Base-by-base conservation (phyloP, 2,113 vertebrate genomes). In the Eulemur rufifrons region DNA sequence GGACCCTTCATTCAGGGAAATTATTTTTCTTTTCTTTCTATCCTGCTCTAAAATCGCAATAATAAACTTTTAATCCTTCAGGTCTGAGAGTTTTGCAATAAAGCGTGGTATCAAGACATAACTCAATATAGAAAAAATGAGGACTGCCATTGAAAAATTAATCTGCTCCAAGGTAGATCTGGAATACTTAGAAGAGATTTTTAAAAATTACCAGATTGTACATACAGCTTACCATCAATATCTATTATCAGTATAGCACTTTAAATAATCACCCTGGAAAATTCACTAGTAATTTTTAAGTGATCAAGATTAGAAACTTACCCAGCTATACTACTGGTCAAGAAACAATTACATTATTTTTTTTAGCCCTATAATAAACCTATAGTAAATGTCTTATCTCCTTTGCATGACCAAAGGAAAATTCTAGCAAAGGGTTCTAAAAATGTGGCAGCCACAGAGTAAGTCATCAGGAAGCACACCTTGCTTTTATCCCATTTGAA, bases 61-160 rank as follows among this genome's bases (percentile, higher is more conserved):
- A 96, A 96, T 90, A 85, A 96, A 96, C 81, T 93, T 93, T 81
- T 97, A 96, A 97, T 94, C 90, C 94, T 96, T 92, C 85, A 92
- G 78, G 80, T 97, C 63, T 94, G 69, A 92, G 86, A 89, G 47
- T 88, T 96, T 61, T 91, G 81, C 87, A 96, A 84, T 96, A 90
- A 94, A 97, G 84, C 8, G 7, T 84, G 52, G 69, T 73, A 50
- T 84, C 45, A 94, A 96, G 45, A 86, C 29, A 94, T 90, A 97
- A 97, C 59, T 95, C 94, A 94, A 59, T 69, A 56, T 13, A 83
- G 68, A 95, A 80, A 96, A 95, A 91, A 96, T 90, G 84, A 96
- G 45, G 84, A 21, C 37, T 77, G 63, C 14, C 89, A 80, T 0
- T 77, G 71, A 96, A 94, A 88, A 92, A 81, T 68, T 95, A 84